Percentiles rank a stretch among this genome's conserved stretches.
Evolutionary conservation across 2,888 invertebrate species (phyloP).

Genomic region (Hetaerina titia): DNA sequence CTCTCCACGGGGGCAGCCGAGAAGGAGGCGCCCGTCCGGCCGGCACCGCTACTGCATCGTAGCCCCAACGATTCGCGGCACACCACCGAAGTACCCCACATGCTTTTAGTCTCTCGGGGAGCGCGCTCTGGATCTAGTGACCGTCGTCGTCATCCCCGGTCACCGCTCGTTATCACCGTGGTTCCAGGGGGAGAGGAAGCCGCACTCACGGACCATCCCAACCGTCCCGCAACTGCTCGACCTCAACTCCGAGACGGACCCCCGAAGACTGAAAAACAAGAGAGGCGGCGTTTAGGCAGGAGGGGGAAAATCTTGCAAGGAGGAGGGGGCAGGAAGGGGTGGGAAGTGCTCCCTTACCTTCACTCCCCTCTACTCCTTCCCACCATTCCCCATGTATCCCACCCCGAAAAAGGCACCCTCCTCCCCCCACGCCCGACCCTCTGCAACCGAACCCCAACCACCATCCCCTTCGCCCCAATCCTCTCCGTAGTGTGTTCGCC

Average conservation of each 20-base stretch:
- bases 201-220: neutral
- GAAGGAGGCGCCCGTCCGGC: too few species aligned
- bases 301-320: neutral
- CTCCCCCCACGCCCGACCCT: neutral
- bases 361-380: neutral
- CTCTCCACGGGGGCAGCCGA: neutral
- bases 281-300: neutral
- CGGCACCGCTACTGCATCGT: too few species aligned
- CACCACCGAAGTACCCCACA: too few species aligned
- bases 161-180: neutral
- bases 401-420: neutral
- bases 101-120: too few species aligned
- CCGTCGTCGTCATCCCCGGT: too few species aligned
- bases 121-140: too few species aligned
- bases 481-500: neutral
- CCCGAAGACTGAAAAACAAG: conserved; percentile 29
- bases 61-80: too few species aligned
- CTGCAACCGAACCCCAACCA: neutral
- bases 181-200: neutral
- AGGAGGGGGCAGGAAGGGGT: neutral
- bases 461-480: neutral
- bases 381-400: neutral
- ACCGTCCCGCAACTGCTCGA: neutral
- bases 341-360: neutral
- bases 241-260: neutral